A percentile compares a stretch with the other conserved stretches of the same genome.
These are phyloP conservation scores for Trichomycterus rosablanca DNA, from an alignment of 2,113 vertebrate genomes.

Conservation along the genomic window DNA sequence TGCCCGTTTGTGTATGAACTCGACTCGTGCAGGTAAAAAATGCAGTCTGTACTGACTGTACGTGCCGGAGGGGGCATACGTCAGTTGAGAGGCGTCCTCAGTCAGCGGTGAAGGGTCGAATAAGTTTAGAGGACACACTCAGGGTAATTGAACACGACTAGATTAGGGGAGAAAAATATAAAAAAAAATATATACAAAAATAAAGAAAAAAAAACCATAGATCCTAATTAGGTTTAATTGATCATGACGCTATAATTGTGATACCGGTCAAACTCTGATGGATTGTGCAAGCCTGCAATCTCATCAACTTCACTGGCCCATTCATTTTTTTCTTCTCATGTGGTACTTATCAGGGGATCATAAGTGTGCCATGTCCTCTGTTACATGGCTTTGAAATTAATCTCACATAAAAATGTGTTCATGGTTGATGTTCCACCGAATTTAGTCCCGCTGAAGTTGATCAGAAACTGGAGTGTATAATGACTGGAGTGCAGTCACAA, in stretches of 20 bases:
- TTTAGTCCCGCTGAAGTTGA: constrained; percentile 22
- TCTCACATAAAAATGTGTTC: constrained; percentile 19
- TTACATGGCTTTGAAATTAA: constrained; percentile 23
- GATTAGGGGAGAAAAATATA: no score
- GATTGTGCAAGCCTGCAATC: neutral
- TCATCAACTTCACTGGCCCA: neutral
- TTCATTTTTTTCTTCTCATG: neutral
- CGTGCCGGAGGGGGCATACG: no score
- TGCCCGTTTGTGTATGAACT: no score
- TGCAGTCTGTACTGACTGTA: no score
- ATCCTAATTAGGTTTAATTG: neutral
- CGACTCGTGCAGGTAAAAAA: no score
- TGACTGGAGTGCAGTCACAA: constrained; percentile 16
- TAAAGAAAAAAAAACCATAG: no score
- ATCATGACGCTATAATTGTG: neutral
- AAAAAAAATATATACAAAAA: no score
- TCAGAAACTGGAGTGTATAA: neutral
- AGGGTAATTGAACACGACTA: no score
- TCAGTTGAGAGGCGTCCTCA: no score
- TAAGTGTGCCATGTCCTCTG: constrained; percentile 14
- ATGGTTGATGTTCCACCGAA: constrained; percentile 20
- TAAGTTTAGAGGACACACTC: no score
- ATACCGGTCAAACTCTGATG: neutral
- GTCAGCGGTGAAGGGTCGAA: no score
- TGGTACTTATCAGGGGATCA: constrained; percentile 15